These are phyloP conservation scores for Diabrotica virgifera DNA, from an alignment of 1,140 invertebrate species.

Conservation along the genomic window DNA sequence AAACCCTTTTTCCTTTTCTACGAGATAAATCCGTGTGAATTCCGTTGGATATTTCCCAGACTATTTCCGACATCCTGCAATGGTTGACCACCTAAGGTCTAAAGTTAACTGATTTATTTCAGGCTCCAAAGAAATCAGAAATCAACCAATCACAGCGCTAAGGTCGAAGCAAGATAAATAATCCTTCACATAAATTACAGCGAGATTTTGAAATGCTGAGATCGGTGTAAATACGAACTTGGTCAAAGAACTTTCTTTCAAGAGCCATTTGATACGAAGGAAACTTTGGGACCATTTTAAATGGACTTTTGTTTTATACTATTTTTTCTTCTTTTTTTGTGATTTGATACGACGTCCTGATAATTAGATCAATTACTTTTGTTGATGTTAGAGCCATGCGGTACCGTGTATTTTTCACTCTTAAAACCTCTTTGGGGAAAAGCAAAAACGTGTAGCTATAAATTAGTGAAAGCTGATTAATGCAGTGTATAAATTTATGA, in stretches of 20 bases:
- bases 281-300: neutral
- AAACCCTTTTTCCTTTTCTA: too few relatives aligned
- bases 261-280: constrained; percentile 2
- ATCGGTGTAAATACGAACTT: neutral
- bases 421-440: too few relatives aligned
- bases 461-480: too few relatives aligned
- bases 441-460: too few relatives aligned
- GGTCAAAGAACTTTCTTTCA: constrained; percentile 2
- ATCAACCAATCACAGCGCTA: neutral
- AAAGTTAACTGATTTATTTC: neutral
- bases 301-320: neutral
- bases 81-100: neutral
- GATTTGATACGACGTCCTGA: too few relatives aligned
- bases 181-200: constrained; percentile 2
- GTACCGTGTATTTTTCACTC: too few relatives aligned
- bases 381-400: too few relatives aligned
- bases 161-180: neutral
- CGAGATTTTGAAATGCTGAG: neutral
- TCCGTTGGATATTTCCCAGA: too few relatives aligned
- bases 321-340: neutral
- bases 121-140: neutral
- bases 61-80: too few relatives aligned
- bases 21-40: too few relatives aligned
- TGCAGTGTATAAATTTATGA: too few relatives aligned
- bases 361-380: too few relatives aligned